Conservation (phyloP, 64 coral and sea anemone species). For the Pocillopora damicornis region DNA sequence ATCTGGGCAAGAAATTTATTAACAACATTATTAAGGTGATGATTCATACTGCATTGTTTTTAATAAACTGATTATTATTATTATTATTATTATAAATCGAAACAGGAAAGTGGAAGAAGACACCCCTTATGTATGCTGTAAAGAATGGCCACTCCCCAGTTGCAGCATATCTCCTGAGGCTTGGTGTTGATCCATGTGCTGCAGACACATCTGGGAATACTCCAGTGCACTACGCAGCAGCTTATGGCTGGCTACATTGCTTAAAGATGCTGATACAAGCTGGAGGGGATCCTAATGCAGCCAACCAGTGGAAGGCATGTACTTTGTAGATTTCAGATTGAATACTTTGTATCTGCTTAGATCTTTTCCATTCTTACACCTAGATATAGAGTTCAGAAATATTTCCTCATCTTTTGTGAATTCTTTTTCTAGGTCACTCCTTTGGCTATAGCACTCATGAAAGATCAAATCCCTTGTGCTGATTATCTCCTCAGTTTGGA, state of each 20-base stretch:
- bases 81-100: background rate
- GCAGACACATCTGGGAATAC: slow-evolving; percentile 79
- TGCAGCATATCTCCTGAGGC: slow-evolving; percentile 63
- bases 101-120: slow-evolving; percentile 83
- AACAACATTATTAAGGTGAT: no score
- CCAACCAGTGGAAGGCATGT: slow-evolving; percentile 85
- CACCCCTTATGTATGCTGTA: slow-evolving; percentile 82
- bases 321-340: background rate
- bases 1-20: background rate
- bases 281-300: slow-evolving; percentile 64
- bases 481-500: slow-evolving; percentile 77
- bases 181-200: slow-evolving; percentile 71
- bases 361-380: no score
- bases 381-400: no score
- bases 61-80: background rate
- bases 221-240: slow-evolving; percentile 78
- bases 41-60: background rate
- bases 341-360: no score
- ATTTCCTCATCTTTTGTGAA: background rate
- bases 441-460: slow-evolving; percentile 74
- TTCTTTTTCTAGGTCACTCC: slow-evolving; percentile 52
- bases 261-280: slow-evolving; percentile 73
- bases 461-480: slow-evolving; percentile 76
- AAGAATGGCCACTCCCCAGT: slow-evolving; percentile 85
- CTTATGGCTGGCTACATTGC: slow-evolving; percentile 89